Percentiles rank a stretch among this genome's conserved stretches.
These are phyloP conservation scores for Pampus argenteus DNA, from an alignment of 2,797 vertebrate species.

Conservation along the genomic window DNA sequence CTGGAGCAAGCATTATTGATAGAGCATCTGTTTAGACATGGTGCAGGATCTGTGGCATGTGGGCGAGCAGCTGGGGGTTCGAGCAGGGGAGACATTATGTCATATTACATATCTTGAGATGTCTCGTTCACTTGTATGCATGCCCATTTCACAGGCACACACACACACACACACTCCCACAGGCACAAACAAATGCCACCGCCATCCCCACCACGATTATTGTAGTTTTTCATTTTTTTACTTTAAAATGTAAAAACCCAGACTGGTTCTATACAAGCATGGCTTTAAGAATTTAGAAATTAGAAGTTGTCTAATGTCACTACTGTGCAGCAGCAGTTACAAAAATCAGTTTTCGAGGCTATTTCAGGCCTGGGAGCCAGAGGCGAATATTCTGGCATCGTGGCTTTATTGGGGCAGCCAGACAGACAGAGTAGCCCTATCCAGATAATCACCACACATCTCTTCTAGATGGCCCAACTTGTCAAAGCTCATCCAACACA, in stretches of 20 bases:
- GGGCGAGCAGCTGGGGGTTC: conserved; percentile 82
- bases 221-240: conserved; percentile 52
- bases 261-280: conserved; percentile 44
- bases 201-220: conserved; percentile 38
- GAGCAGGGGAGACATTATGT: conserved; percentile 80
- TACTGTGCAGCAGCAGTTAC: conserved; percentile 55
- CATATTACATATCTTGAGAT: conserved; percentile 81
- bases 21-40: conserved; percentile 83
- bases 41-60: conserved; percentile 81
- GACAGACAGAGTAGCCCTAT: conserved; percentile 73
- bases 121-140: conserved; percentile 76
- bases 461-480: conserved; percentile 77
- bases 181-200: conserved; percentile 65
- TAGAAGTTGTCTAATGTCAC: conserved; percentile 59
- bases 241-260: conserved; percentile 34
- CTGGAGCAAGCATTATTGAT: conserved; percentile 81
- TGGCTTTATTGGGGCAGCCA: conserved; percentile 69
- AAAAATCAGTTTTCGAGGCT: conserved; percentile 68
- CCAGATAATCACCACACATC: conserved; percentile 81
- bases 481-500: conserved; percentile 71
- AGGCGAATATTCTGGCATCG: conserved; percentile 71
- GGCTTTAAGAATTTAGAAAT: conserved; percentile 52
- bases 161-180: conserved; percentile 61
- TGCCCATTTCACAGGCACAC: conserved; percentile 67
- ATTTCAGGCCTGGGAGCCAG: conserved; percentile 63